phyloP scores from a whole-genome alignment of 2,888 invertebrate species.

The Tipula lateralis region DNA sequence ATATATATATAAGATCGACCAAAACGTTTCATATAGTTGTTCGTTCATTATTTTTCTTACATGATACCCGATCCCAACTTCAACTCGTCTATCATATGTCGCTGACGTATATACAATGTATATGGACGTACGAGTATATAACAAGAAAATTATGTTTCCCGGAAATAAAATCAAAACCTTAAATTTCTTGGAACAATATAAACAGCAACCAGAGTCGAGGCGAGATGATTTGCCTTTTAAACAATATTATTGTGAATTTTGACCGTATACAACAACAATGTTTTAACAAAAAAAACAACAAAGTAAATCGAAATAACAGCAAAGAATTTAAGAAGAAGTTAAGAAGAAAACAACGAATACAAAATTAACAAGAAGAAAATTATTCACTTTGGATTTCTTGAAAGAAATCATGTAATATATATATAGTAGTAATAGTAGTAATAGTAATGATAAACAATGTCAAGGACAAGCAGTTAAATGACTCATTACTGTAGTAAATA shows the following conservation, averaged over 20 bases:
- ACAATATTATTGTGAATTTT: not conserved
- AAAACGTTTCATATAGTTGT: no score
- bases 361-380: not conserved
- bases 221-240: slow-evolving; percentile 16
- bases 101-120: not conserved
- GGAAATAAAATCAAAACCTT: not conserved
- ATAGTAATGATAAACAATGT: not conserved
- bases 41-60: no score
- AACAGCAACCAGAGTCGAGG: not conserved
- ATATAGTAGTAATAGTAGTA: no score
- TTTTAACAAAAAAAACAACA: slow-evolving; percentile 5
- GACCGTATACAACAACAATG: not conserved
- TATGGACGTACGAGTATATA: no score
- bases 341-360: not conserved
- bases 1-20: no score
- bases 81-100: not conserved
- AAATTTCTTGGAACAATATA: not conserved
- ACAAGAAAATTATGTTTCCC: not conserved
- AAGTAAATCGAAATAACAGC: not conserved
- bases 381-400: slow-evolving; percentile 11
- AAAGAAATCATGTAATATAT: no score
- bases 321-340: not conserved
- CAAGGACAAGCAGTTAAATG: slow-evolving; percentile 2
- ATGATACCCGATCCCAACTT: no score
- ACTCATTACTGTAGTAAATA: not conserved